Conservation (phyloP, 2,888 invertebrate species). For the Homarus gammarus region DNA sequence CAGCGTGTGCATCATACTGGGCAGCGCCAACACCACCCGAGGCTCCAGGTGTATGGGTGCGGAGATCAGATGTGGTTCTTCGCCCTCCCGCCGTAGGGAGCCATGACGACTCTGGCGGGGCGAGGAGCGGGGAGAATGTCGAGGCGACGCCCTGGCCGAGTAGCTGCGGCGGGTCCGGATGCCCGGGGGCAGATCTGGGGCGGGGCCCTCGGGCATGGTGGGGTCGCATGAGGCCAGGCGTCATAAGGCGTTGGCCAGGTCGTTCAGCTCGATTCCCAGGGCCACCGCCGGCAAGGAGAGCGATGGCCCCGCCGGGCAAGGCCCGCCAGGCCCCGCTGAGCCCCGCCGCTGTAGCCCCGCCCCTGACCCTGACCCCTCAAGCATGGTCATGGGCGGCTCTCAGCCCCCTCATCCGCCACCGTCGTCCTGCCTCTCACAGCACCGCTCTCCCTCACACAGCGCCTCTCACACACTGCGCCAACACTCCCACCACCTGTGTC, state of each 20-base stretch:
- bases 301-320: constrained; percentile 58
- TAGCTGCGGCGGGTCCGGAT: constrained; percentile 52
- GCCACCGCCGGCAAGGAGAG: constrained; percentile 72
- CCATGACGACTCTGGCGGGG: constrained; percentile 49
- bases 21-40: constrained; percentile 56
- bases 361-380: constrained; percentile 70
- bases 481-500: not conserved
- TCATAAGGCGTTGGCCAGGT: constrained; percentile 74
- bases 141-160: constrained; percentile 56
- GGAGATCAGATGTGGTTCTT: constrained; percentile 40
- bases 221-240: constrained; percentile 70
- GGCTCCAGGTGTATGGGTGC: constrained; percentile 60
- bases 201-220: constrained; percentile 59
- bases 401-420: constrained; percentile 55
- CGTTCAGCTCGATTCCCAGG: constrained; percentile 72
- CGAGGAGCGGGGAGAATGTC: constrained; percentile 47
- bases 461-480: constrained; percentile 14
- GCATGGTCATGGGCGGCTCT: constrained; percentile 71
- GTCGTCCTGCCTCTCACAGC: constrained; percentile 23
- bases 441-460: constrained; percentile 15
- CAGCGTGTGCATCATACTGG: constrained; percentile 58
- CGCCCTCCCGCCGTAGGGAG: constrained; percentile 55
- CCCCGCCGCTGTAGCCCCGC: constrained; percentile 59
- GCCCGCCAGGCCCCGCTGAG: constrained; percentile 44
- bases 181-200: constrained; percentile 56